Evolutionary conservation across 2,797 vertebrate genomes (phyloP).

Genomic region (Rhincodon typus): DNA sequence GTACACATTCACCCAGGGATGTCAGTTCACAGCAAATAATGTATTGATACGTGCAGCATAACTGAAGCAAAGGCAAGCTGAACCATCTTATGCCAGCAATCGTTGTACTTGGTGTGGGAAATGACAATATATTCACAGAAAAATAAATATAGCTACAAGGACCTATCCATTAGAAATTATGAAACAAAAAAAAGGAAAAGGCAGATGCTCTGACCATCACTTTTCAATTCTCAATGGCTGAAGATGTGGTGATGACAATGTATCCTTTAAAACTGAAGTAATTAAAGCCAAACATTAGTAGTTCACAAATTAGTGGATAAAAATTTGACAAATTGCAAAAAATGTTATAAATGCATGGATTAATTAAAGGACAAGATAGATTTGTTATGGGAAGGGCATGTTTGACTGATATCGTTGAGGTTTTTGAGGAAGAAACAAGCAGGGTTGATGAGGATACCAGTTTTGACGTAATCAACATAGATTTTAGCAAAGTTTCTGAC

Average conservation of each 20-base stretch:
- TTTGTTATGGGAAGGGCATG: background rate
- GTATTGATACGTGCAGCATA: background rate
- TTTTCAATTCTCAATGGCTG: background rate
- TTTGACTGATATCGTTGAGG: background rate
- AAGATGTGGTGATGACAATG: background rate
- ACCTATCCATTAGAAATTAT: background rate
- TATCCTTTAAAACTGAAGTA: background rate
- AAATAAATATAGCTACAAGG: background rate
- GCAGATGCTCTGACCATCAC: background rate
- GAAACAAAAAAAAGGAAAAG: background rate
- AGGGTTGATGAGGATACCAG: background rate
- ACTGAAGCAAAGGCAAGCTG: background rate
- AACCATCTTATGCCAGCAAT: background rate
- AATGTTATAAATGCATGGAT: background rate
- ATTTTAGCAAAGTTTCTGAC: background rate
- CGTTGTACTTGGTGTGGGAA: background rate
- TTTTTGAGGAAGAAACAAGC: background rate
- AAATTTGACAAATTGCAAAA: background rate
- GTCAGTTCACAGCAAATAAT: conserved; percentile 25
- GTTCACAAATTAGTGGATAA: background rate
- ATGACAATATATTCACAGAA: background rate
- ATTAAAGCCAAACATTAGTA: background rate
- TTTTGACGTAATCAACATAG: background rate
- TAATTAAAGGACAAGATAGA: background rate
- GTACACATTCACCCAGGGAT: conserved; percentile 18